Base-by-base conservation (phyloP, 1,140 invertebrate genomes). In the Euwallacea fornicatus region DNA sequence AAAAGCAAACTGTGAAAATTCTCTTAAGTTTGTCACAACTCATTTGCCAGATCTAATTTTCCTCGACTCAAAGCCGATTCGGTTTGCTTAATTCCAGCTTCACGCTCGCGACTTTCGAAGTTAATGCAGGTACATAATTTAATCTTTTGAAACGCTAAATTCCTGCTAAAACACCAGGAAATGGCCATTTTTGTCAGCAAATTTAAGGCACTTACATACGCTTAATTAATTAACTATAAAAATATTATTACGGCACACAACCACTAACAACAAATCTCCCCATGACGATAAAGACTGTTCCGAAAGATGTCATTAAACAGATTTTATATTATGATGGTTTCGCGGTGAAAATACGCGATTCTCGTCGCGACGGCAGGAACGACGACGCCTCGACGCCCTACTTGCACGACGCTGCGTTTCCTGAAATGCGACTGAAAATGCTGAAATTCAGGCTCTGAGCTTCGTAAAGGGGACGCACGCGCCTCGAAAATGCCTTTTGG, bases 391-490 rank as follows among this genome's bases (percentile, higher is more conserved):
- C 46, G 46, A 50, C 46, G 46, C 46, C 21, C 46, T 50, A 10
- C 46, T 50, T 10, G 6, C 13, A 13, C 46, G 46, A 10, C 21
- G 55, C n/a, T 9, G 21, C 59, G 59, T 61, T 43, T 42, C 59
- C 59, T 43, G 59, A 50, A 50, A 50, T 41, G 59, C 59, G 42
- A 61, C 59, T 61, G 59, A 61, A 61, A 42, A 61, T 61, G 59
- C 59, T 11, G 59, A n/a, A 61, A 58, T 15, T 46, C 50, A 15
- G 46, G 9, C 21, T n/a, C 55, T 6, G 55, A 13, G n/a, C 9
- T 6, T 16, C n/a, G 10, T 15, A 16, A 21, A 11, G 42, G 33
- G 21, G 59, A 43, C 59, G 59, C 59, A 61, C 21, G 59, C 59
- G 59, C 59, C 42, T 8, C 59, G 9, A 33, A 33, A 33, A 33